These are phyloP conservation scores for Spicauda simplicius DNA, from an alignment of 2,888 invertebrate genomes.

Conservation along the genomic window DNA sequence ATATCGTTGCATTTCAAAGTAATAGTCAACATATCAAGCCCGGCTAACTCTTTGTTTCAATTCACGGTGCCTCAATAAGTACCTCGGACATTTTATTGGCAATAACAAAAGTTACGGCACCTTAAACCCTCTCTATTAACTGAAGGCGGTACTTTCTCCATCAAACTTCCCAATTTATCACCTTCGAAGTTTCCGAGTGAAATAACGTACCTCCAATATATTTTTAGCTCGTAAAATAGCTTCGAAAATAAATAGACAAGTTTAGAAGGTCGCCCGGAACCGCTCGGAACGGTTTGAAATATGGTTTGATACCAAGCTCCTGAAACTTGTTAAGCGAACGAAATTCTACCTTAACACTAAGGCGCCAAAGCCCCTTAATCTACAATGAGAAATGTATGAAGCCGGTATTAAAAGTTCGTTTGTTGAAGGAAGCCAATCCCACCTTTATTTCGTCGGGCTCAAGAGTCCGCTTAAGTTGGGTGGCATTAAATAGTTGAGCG, in stretches of 20 bases:
- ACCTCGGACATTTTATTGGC: slow-evolving; percentile 26
- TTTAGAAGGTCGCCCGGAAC: slow-evolving; percentile 40
- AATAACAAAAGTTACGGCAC: slow-evolving; percentile 26
- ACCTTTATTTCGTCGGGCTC: slow-evolving; percentile 21
- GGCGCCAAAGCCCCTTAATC: slow-evolving; percentile 8
- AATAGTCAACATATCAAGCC: slow-evolving; percentile 7
- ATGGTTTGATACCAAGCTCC: slow-evolving; percentile 36
- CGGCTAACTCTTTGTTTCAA: slow-evolving; percentile 16
- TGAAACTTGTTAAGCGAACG: slow-evolving; percentile 3
- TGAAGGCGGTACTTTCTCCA: slow-evolving; percentile 17
- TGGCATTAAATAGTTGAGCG: slow-evolving; percentile 40
- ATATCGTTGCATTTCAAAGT: neutral
- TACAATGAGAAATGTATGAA: slow-evolving; percentile 19
- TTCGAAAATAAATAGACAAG: slow-evolving; percentile 40
- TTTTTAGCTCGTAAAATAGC: slow-evolving; percentile 29
- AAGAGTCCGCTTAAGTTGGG: slow-evolving; percentile 10
- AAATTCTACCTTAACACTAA: slow-evolving; percentile 13
- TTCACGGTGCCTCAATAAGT: slow-evolving; percentile 17
- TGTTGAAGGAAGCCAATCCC: slow-evolving; percentile 24
- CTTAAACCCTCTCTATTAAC: slow-evolving; percentile 26
- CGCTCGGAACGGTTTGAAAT: slow-evolving; percentile 39
- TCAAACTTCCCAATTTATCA: slow-evolving; percentile 30
- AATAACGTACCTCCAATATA: slow-evolving; percentile 26
- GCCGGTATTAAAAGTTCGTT: slow-evolving; percentile 25
- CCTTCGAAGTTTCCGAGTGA: slow-evolving; percentile 17